Evolutionary conservation across 2,888 invertebrate genomes (phyloP), one percentile per base, ranked within the genome.

Genomic region (Itoplectis maculator): DNA sequence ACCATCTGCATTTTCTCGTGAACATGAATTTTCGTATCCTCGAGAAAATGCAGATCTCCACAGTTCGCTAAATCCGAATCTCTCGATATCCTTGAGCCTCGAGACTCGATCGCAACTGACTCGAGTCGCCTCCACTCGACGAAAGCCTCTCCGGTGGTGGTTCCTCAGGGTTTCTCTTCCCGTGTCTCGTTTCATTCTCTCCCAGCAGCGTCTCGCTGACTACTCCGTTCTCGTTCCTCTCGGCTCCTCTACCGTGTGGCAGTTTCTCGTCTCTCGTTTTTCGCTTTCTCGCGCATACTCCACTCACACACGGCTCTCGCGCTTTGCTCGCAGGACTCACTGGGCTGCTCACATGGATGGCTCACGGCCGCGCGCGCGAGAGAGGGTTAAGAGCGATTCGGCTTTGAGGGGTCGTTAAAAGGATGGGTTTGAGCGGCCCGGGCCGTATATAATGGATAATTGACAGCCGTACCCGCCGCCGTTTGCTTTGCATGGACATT

Each of bases 381-480:
- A 72, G 54, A 68, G 79, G 83, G 85, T 84, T 86, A 81, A 86
- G 87, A 84, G 84, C 82, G 85, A 87, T 86, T 86, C 84, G 87
- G 89, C 87, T 90, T 89, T 89, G 90, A 89, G 88, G 89, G 89
- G 88, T 92, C 92, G 92, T 92, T 92, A 92, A 89, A 87, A 92
- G 90, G 91, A 91, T 90, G 90, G 90, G 91, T 92, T 90, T 90
- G 90, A 90, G 89, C 90, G 88, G 87, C 89, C 92, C 90, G 88
- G 91, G 90, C 91, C 92, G 92, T 92, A 92, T 92, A 92, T 92
- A 92, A 92, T 92, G 90, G 92, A 92, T 92, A 92, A 92, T 92
- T 92, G 92, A 92, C 92, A 92, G 92, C 90, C 92, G 89, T 90
- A 88, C 87, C 87, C 88, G 87, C 89, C 90, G 91, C 87, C 89